phyloP scores from a whole-genome alignment of 1,140 invertebrate genomes.

The Dryas iulia region DNA sequence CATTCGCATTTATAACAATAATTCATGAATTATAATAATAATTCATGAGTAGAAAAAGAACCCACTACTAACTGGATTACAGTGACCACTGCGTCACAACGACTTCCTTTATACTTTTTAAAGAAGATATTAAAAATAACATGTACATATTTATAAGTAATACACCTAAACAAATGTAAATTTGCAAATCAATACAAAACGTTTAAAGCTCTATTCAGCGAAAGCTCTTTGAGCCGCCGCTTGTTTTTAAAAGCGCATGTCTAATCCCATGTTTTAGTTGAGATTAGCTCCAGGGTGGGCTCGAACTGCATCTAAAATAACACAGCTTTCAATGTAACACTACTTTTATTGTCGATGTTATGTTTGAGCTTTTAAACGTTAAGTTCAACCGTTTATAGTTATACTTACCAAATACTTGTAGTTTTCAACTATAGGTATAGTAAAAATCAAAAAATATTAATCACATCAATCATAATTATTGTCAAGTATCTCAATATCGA shows the following conservation, averaged over 20 bases:
- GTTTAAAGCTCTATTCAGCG: neutral
- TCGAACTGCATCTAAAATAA: constrained; percentile 38
- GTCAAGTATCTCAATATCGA: no score
- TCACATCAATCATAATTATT: no score
- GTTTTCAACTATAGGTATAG: no score
- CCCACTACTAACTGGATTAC: no score
- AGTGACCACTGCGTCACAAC: no score
- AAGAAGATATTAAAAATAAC: no score
- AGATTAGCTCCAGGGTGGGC: constrained; percentile 46
- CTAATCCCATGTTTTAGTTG: constrained; percentile 42
- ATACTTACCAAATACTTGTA: neutral
- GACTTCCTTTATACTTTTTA: no score
- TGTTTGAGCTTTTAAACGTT: neutral
- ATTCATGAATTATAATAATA: no score
- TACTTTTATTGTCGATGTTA: neutral
- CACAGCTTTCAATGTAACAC: constrained; percentile 8
- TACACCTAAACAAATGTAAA: neutral
- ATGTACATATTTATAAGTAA: neutral
- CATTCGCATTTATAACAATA: no score
- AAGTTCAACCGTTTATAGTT: neutral
- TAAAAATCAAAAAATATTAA: no score
- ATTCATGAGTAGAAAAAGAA: no score
- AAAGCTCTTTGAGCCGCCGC: constrained; percentile 27
- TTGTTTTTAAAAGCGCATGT: constrained; percentile 39
- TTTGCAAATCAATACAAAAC: neutral